Evolutionary conservation across 2,888 invertebrate species (phyloP), one percentile per base, ranked within the genome.

Genomic region (Ctena decussata): DNA sequence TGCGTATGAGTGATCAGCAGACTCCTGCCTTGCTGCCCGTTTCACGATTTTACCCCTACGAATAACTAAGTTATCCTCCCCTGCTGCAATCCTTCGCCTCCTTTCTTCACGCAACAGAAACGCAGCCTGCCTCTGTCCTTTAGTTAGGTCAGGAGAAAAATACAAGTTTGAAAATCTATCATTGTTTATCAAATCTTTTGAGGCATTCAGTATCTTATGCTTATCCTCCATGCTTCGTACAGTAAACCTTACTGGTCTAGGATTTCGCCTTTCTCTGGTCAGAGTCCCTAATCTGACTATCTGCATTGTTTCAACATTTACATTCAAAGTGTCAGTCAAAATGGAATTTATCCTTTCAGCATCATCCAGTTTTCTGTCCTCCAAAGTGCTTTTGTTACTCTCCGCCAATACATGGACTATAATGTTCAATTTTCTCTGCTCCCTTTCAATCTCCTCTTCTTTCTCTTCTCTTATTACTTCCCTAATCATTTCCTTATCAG

Each of bases 51-150:
- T 71, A n/a, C 41, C 72, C 30, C 27, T 79, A 18, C 72, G n/a
- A 39, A 73, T 73, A 8, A 72, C 39, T 15, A 73, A 32, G 15
- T 60, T 44, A 35, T 21, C 72, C 24, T 73, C 60, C 15, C 79
- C 79, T 60, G 37, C 57, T 15, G 24, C 49, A 21, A 53, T 53
- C 0, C 72, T 1, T 12, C 35, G 24, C 27, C 79, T 37, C 37
- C 35, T 73, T 27, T 73, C 73, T 39, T 65, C 73, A 30, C 79
- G 53, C n/a, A 79, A 30, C n/a, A 57, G n/a, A 53, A 60, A 79
- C 27, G 79, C 79, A n/a, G 18, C 35, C 39, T 57, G 27, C 15
- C 79, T 49, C 39, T 79, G 71, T 2, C 41, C 32, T 5, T 71
- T 37, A 0, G 73, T 79, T 12, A 57, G 18, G 24, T 73, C n/a